Evolutionary conservation across 2,888 invertebrate genomes (phyloP).

Genomic region (Dicranocentrus wangi): DNA sequence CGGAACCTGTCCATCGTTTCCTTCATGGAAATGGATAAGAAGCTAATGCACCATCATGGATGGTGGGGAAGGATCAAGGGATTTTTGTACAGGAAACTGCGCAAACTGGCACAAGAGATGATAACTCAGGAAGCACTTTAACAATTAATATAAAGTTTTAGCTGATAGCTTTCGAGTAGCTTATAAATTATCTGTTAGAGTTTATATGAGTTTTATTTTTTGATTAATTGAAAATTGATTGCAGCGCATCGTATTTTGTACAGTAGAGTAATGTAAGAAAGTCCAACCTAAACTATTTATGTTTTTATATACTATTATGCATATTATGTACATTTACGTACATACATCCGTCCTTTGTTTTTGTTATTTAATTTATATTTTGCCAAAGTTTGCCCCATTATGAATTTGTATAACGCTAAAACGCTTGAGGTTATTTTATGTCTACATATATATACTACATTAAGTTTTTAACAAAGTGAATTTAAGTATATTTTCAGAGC

Average conservation of each 20-base stretch:
- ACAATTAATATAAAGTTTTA: neutral
- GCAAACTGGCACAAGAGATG: constrained; percentile 53
- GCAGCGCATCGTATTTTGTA: neutral
- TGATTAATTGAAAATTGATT: too few species aligned
- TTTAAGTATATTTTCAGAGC: too few species aligned
- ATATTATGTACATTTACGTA: too few species aligned
- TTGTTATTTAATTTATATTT: too few species aligned
- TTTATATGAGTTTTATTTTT: neutral
- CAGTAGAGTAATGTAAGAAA: neutral
- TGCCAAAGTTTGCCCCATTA: too few species aligned
- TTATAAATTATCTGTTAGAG: neutral
- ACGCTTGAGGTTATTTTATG: too few species aligned
- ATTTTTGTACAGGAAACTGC: constrained; percentile 51
- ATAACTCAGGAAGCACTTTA: too few species aligned
- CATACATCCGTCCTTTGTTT: too few species aligned
- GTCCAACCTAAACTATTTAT: neutral
- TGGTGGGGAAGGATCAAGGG: constrained; percentile 61
- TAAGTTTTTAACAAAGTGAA: too few species aligned
- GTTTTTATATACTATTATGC: neutral
- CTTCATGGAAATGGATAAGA: constrained; percentile 57
- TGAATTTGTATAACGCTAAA: too few species aligned
- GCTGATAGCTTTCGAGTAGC: too few species aligned
- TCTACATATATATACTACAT: too few species aligned
- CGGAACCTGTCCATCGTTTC: constrained; percentile 46
- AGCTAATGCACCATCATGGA: constrained; percentile 6